These are phyloP conservation scores for Scaptomyza graminum DNA, from an alignment of 1,140 invertebrate genomes.

Conservation along the genomic window DNA sequence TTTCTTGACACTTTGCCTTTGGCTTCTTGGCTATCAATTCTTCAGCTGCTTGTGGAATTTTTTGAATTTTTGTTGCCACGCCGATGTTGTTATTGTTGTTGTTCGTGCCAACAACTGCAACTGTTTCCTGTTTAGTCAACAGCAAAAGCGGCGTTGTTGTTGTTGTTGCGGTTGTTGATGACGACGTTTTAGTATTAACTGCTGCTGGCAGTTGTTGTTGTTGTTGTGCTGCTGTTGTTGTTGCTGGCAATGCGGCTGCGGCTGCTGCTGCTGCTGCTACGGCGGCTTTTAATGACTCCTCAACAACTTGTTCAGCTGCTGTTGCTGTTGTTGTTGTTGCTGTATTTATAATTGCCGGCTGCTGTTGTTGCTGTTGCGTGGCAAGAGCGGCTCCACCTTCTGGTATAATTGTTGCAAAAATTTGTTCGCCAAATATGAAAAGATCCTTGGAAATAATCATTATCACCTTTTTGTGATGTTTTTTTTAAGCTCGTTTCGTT, in stretches of 20 bases:
- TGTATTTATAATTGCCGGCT: conserved; percentile 54
- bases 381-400: conserved; percentile 70
- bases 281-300: conserved; percentile 72
- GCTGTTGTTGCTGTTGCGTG: conserved; percentile 59
- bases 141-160: conserved; percentile 22
- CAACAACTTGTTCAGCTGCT: conserved; percentile 81
- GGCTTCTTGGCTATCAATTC: conserved; percentile 67
- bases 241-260: conserved; percentile 37
- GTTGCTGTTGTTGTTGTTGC: conserved; percentile 46
- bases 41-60: conserved; percentile 79
- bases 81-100: conserved; percentile 29
- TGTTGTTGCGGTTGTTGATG: conserved; percentile 15
- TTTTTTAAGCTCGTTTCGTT: conserved; percentile 26
- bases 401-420: conserved; percentile 83
- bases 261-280: conserved; percentile 36
- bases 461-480: conserved; percentile 78
- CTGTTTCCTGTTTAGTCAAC: conserved; percentile 77
- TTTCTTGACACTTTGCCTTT: conserved; percentile 77
- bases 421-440: conserved; percentile 83
- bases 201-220: conserved; percentile 41
- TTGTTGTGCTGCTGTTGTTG: conserved; percentile 42
- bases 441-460: conserved; percentile 84
- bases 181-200: conserved; percentile 49
- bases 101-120: conserved; percentile 63
- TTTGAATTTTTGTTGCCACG: conserved; percentile 69